phyloP scores from a whole-genome alignment of 1,140 invertebrate species.

The Halictus rubicundus region DNA sequence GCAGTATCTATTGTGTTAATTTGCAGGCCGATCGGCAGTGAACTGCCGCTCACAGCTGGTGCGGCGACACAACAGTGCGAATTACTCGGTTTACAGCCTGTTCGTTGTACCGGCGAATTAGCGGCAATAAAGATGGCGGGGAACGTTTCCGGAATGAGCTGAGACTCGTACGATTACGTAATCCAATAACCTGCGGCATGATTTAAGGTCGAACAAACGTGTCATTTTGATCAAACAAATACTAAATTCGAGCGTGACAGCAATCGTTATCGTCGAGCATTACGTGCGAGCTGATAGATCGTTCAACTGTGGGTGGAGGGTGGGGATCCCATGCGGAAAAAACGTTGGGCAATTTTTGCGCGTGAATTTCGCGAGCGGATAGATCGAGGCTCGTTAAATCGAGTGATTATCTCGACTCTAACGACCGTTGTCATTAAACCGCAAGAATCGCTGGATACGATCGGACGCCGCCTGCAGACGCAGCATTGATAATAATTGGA shows the following conservation, averaged over 20 bases:
- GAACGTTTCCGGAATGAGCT: background rate
- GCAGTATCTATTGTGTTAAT: too few species aligned
- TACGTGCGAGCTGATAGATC: too few species aligned
- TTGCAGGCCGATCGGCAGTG: too few species aligned
- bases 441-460: slow-evolving; percentile 36
- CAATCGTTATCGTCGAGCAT: too few species aligned
- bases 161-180: background rate
- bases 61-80: too few species aligned
- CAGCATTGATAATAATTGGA: slow-evolving; percentile 57
- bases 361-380: slow-evolving; percentile 12
- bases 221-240: too few species aligned
- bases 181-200: background rate
- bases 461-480: background rate
- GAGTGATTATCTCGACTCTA: slow-evolving; percentile 44
- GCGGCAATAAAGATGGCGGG: background rate
- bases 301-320: too few species aligned
- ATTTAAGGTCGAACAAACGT: background rate
- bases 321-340: background rate
- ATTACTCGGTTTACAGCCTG: too few species aligned
- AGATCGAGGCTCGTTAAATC: slow-evolving; percentile 29
- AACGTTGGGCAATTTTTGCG: too few species aligned
- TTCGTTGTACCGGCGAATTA: background rate
- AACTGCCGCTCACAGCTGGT: too few species aligned
- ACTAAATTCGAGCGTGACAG: too few species aligned
- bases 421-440: slow-evolving; percentile 38